Conservation (phyloP, 2,888 invertebrate genomes). For the Sipha maydis region DNA sequence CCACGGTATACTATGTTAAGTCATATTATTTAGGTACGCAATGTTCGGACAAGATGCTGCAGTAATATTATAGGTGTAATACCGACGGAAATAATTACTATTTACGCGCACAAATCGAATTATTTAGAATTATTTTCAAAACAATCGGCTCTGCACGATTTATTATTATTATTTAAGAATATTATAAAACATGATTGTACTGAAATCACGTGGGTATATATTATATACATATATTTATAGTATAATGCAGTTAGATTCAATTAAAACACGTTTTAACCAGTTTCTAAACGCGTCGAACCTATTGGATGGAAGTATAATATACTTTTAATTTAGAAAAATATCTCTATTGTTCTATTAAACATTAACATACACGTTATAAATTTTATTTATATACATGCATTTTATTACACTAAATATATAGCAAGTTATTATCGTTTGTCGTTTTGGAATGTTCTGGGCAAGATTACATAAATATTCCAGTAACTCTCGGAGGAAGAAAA, state of each 20-base stretch:
- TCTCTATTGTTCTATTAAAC: slow-evolving; percentile 36
- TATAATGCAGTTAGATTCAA: not conserved
- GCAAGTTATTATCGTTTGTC: not conserved
- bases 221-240: not conserved
- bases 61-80: not conserved
- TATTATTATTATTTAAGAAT: not conserved
- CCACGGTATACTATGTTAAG: not conserved
- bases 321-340: not conserved
- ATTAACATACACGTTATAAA: slow-evolving; percentile 32
- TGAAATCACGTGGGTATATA: not conserved
- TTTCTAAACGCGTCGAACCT: slow-evolving; percentile 17
- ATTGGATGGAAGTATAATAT: not conserved
- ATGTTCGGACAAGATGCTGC: not conserved
- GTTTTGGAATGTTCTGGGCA: slow-evolving; percentile 13
- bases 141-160: not conserved
- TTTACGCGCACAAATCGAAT: not conserved
- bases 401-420: not conserved
- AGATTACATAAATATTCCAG: not conserved
- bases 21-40: not conserved
- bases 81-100: not conserved
- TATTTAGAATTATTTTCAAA: not conserved
- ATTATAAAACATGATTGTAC: slow-evolving; percentile 43
- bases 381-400: not conserved
- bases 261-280: slow-evolving; percentile 42
- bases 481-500: not conserved